These are phyloP conservation scores for Drosophila chauvacae DNA, from an alignment of 1,140 invertebrate genomes.

Conservation along the genomic window DNA sequence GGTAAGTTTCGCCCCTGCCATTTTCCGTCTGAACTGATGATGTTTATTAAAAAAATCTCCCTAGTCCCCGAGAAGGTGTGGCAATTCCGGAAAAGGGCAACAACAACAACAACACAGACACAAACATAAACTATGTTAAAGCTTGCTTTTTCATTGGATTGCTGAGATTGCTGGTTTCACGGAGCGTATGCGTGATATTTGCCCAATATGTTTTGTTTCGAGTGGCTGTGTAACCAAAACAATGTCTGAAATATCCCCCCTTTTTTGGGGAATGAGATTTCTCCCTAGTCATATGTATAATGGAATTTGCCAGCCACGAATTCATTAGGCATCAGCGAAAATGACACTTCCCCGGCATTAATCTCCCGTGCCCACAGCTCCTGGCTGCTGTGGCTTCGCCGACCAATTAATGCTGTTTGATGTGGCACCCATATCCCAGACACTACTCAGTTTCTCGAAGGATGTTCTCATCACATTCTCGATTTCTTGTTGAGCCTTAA, in stretches of 20 bases:
- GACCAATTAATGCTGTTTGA: conserved; percentile 52
- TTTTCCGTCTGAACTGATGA: conserved; percentile 10
- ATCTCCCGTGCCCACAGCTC: conserved; percentile 10
- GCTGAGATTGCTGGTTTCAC: conserved; percentile 16
- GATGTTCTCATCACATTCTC: conserved; percentile 12
- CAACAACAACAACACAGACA: background rate
- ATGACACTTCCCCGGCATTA: conserved; percentile 33
- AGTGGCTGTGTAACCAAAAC: conserved; percentile 1
- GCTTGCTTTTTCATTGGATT: conserved; percentile 34
- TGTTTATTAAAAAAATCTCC: conserved; percentile 47
- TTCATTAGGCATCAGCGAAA: conserved; percentile 32
- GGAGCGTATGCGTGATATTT: conserved; percentile 10
- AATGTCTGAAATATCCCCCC: background rate
- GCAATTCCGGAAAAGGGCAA: conserved; percentile 4
- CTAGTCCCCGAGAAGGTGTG: conserved; percentile 26
- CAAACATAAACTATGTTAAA: conserved; percentile 9
- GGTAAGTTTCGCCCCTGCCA: background rate
- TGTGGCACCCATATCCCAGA: conserved; percentile 27
- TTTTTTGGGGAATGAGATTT: background rate
- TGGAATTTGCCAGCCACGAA: conserved; percentile 20
- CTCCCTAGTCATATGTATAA: conserved; percentile 10
- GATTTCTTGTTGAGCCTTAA: conserved; percentile 32
- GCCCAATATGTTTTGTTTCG: background rate
- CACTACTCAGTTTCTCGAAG: conserved; percentile 1
- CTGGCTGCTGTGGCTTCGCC: conserved; percentile 8